Percentiles rank a stretch among this genome's conserved stretches.
phyloP scores from a whole-genome alignment of 2,888 invertebrate species.

The Drosophila fulvimacula region DNA sequence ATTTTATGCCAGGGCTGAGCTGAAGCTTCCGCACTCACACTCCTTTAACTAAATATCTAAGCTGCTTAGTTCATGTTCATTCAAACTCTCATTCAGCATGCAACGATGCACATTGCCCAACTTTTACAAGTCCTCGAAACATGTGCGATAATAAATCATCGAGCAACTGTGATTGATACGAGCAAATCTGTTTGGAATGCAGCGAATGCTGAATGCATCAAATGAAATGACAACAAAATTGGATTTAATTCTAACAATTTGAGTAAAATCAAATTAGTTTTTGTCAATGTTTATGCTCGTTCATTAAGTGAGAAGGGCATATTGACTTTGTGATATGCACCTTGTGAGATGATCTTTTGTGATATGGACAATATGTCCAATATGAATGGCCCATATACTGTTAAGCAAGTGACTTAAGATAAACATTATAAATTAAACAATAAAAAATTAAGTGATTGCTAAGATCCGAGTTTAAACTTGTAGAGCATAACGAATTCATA shows the following conservation, averaged over 20 bases:
- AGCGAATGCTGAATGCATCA: background rate
- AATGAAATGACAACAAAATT: background rate
- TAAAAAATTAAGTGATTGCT: too few relatives aligned
- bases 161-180: conserved; percentile 10
- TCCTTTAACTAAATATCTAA: background rate
- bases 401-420: too few relatives aligned
- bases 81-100: background rate
- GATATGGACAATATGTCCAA: too few relatives aligned
- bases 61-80: background rate
- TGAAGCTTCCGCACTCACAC: background rate
- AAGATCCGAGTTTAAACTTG: too few relatives aligned
- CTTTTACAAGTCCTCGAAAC: background rate
- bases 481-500: too few relatives aligned
- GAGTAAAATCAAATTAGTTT: background rate
- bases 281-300: background rate
- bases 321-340: too few relatives aligned
- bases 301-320: background rate
- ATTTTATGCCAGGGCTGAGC: too few relatives aligned
- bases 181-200: background rate
- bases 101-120: background rate
- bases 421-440: too few relatives aligned
- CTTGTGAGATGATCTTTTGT: too few relatives aligned
- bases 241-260: conserved; percentile 3
- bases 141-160: conserved; percentile 10
- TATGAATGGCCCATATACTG: too few relatives aligned